Conservation (phyloP, 2,888 invertebrate genomes). For the Drosophila histrio region DNA sequence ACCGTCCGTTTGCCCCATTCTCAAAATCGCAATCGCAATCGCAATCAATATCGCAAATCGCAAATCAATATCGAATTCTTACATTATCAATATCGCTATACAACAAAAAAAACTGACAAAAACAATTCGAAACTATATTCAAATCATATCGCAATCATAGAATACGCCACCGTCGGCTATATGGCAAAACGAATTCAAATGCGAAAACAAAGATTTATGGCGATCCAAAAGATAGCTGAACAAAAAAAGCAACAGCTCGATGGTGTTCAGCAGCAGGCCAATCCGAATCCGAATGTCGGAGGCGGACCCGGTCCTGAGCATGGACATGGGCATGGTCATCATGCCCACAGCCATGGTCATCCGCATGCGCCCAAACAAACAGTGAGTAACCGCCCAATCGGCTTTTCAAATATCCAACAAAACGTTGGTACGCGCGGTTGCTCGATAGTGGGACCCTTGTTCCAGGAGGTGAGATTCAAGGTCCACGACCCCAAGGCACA, state of each 20-base stretch:
- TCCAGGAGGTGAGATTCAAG: constrained; percentile 97
- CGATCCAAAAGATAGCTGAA: constrained; percentile 95
- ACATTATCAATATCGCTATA: constrained; percentile 31
- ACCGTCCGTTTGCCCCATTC: constrained; percentile 53
- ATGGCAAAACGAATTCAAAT: constrained; percentile 98
- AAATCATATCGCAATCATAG: constrained; percentile 85
- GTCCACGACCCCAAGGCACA: constrained; percentile 97
- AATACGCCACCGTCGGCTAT: constrained; percentile 99
- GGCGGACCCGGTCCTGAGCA: constrained; percentile 83
- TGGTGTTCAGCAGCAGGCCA: constrained; percentile 90
- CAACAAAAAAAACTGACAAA: constrained; percentile 53
- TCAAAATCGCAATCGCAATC: constrained; percentile 45
- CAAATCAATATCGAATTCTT: constrained; percentile 27
- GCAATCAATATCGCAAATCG: constrained; percentile 46
- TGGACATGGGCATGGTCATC: constrained; percentile 85
- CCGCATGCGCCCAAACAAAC: constrained; percentile 85
- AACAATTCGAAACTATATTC: constrained; percentile 67
- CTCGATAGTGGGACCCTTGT: constrained; percentile 87
- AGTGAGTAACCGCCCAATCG: constrained; percentile 85
- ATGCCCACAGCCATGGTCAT: constrained; percentile 85
- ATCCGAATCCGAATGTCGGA: constrained; percentile 88
- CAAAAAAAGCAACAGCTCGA: constrained; percentile 95
- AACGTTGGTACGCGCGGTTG: constrained; percentile 85
- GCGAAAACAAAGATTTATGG: constrained; percentile 96
- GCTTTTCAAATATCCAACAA: constrained; percentile 85